A percentile compares a stretch with the other conserved stretches of the same genome.
phyloP scores from a whole-genome alignment of 2,888 invertebrate genomes.

The Drosophila merina region DNA sequence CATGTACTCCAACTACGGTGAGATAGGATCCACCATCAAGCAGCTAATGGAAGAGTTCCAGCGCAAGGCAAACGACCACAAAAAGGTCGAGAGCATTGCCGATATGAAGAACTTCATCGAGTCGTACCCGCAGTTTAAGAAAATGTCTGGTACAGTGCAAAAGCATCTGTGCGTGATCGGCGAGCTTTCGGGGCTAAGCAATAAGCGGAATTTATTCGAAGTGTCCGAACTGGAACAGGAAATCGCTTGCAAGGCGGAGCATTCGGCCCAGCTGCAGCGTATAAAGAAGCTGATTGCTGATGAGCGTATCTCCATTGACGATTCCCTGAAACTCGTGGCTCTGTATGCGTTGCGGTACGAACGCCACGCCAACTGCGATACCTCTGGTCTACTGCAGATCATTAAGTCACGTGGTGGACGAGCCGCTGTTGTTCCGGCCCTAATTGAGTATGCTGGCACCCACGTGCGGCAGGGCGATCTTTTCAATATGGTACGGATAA shows the following conservation, averaged over 20 bases:
- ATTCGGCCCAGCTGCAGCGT: constrained; percentile 90
- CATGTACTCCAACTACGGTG: constrained; percentile 98
- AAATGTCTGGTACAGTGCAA: constrained; percentile 97
- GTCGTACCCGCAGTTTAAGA: constrained; percentile 98
- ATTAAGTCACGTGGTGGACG: constrained; percentile 89
- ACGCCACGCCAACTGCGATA: constrained; percentile 93
- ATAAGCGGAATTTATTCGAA: constrained; percentile 91
- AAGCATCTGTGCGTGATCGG: constrained; percentile 99
- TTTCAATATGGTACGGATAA: constrained; percentile 95
- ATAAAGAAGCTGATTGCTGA: constrained; percentile 91
- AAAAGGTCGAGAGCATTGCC: constrained; percentile 94
- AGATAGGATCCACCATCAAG: constrained; percentile 98
- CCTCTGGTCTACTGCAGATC: constrained; percentile 89
- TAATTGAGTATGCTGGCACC: constrained; percentile 93
- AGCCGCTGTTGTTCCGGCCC: constrained; percentile 87
- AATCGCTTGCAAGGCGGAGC: constrained; percentile 94
- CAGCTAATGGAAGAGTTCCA: constrained; percentile 99
- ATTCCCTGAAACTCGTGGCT: constrained; percentile 94
- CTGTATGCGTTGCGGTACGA: constrained; percentile 97
- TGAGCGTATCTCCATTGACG: constrained; percentile 89
- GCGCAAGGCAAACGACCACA: constrained; percentile 90
- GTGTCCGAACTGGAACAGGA: constrained; percentile 97
- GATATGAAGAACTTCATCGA: constrained; percentile 99
- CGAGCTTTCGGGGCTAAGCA: constrained; percentile 94
- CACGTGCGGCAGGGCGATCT: constrained; percentile 92